Base-by-base conservation (phyloP, 1,140 invertebrate species). In the Tetramorium simillimum region DNA sequence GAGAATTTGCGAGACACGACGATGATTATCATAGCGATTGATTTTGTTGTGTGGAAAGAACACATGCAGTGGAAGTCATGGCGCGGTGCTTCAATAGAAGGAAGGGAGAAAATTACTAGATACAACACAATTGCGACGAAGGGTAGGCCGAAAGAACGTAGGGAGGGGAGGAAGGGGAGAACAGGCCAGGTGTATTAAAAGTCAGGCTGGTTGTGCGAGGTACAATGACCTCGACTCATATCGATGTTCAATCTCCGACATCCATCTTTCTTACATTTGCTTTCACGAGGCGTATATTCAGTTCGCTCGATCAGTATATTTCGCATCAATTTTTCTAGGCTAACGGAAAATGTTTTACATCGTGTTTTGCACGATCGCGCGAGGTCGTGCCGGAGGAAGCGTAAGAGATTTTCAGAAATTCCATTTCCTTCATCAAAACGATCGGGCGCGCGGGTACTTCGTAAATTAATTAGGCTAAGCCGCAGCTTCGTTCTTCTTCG, bases 391-490 rank as follows among this genome's bases (percentile, higher is more conserved):
- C 7, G 12, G 18, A 7, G 16, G 12, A 33, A 51, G n/a, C 76
- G 24, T 24, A 37, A 18, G 60, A 81, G 43, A 53, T 78, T 89
- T 89, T 53, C 60, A 43, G 51, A 77, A 90, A 89, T 89, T 85
- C 77, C 69, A 87, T 87, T 87, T 58, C 21, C 62, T 24, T 56
- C 24, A 21, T 43, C n/a, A 37, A 77, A 77, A 81, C 73, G 63
- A 62, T 76, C 9, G 86, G 69, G 85, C 80, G 60, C 65, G 56
- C 40, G 49, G 72, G 58, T 72, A 87, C 78, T 86, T 91, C 58
- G 80, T 82, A 92, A 92, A 93, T 92, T 93, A 92, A 93, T 93
- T 92, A 92, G 73, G 85, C 86, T 90, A 92, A 92, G 87, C 87
- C 88, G 65, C 53, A 81, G 53, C 75, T 87, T 90, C 86, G 86